Evolutionary conservation across 2,888 invertebrate genomes (phyloP), one percentile per base, ranked within the genome.

Genomic region (Athrips mouffetella): DNA sequence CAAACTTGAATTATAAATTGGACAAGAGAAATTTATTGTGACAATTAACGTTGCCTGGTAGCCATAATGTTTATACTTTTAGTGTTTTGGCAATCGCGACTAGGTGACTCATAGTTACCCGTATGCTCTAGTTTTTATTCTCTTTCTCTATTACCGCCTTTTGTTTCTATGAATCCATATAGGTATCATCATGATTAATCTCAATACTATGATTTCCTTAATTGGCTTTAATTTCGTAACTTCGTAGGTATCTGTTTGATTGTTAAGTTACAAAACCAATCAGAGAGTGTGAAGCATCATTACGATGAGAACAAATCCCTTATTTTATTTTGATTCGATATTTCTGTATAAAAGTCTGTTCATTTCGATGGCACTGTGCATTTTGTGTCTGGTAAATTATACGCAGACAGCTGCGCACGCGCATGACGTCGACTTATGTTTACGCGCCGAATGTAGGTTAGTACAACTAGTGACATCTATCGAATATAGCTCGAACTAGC

Each of bases 401-500:
- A 64, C 60, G 53, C 66, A 50, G 70, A 76, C 79, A 80, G 81
- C 80, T 81, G 63, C 62, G 62, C 60, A 41, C 23, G 48, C 37
- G 40, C 31, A 58, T 37, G 60, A 65, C 67, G 66, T 55, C 54
- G 60, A 64, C 67, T 65, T 55, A 54, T 63, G 70, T 73, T 71
- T 73, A 64, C 66, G 55, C 53, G 62, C 58, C 59, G 60, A 59
- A 76, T 77, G 58, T 76, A 76, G 80, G 79, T 82, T 80, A 78
- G 70, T 73, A 67, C 70, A 65, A 54, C 63, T 68, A 80, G 73
- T 80, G 83, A 73, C 85, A 85, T 84, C 84, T 84, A 74, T 68
- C 57, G 57, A 49, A 52, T 56, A 58, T 55, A 61, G 60, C 61
- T 65, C 51, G 70, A 71, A 80, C 68, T 61, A 65, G 37, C 37